A percentile compares a stretch with the other conserved stretches of the same genome.
Evolutionary conservation across 2,797 vertebrate species (phyloP).

Genomic region (Xenopus petersii): DNA sequence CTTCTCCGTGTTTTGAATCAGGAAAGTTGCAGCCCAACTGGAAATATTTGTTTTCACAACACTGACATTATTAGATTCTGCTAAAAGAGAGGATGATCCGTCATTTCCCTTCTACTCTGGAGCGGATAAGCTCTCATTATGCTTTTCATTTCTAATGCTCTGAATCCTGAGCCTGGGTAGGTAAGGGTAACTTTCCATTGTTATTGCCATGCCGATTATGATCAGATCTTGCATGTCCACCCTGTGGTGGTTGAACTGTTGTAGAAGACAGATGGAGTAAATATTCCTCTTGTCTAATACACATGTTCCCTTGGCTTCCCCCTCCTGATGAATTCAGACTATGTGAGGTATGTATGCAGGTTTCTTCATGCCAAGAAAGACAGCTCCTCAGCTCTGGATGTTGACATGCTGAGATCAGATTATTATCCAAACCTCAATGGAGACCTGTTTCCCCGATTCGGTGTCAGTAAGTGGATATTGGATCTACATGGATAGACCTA

Average conservation of each 20-base stretch:
- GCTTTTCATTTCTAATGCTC: background rate
- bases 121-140: background rate
- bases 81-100: background rate
- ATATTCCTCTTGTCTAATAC: too few relatives aligned
- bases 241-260: too few relatives aligned
- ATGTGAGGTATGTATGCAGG: conserved; percentile 34
- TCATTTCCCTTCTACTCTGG: background rate
- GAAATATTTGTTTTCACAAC: conserved; percentile 21
- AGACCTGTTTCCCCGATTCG: background rate
- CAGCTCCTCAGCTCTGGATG: background rate
- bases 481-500: background rate
- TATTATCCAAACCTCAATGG: background rate
- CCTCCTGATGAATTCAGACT: conserved; percentile 19
- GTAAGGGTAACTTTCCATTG: background rate
- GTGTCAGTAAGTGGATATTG: background rate
- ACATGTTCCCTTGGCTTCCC: background rate
- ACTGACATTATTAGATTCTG: background rate
- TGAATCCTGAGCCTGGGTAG: background rate
- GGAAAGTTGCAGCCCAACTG: conserved; percentile 11
- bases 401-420: background rate
- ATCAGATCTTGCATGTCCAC: too few relatives aligned
- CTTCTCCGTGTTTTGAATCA: background rate
- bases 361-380: conserved; percentile 12
- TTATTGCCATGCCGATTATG: too few relatives aligned
- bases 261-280: too few relatives aligned